Percentiles rank a stretch among this genome's conserved stretches.
phyloP scores from a whole-genome alignment of 2,888 invertebrate species.

The Schrankia costaestrigalis region DNA sequence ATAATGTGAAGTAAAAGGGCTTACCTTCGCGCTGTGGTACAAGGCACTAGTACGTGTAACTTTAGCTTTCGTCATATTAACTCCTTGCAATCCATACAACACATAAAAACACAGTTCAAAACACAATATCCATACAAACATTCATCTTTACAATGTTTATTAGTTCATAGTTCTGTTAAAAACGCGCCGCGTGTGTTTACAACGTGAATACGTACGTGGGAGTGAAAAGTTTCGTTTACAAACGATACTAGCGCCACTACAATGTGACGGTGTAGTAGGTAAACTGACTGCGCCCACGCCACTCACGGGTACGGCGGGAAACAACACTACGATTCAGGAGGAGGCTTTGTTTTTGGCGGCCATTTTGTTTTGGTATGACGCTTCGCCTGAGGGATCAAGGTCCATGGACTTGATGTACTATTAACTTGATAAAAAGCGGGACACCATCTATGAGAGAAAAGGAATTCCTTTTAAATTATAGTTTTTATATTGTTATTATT shows the following conservation, averaged over 20 bases:
- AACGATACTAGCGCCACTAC: slow-evolving; percentile 52
- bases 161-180: slow-evolving; percentile 50
- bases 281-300: slow-evolving; percentile 65
- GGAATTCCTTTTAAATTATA: slow-evolving; percentile 22
- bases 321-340: slow-evolving; percentile 35
- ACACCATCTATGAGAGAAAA: too few relatives aligned
- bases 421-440: too few relatives aligned
- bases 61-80: slow-evolving; percentile 81
- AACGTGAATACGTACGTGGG: slow-evolving; percentile 69
- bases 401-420: slow-evolving; percentile 28
- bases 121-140: slow-evolving; percentile 49
- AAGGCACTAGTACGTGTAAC: slow-evolving; percentile 82
- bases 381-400: slow-evolving; percentile 38
- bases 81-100: slow-evolving; percentile 44
- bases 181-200: slow-evolving; percentile 68
- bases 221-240: slow-evolving; percentile 64
- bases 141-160: slow-evolving; percentile 56
- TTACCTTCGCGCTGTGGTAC: slow-evolving; percentile 88
- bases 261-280: slow-evolving; percentile 49
- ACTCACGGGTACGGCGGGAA: slow-evolving; percentile 47
- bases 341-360: slow-evolving; percentile 49
- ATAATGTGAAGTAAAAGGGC: slow-evolving; percentile 38
- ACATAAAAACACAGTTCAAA: slow-evolving; percentile 60
- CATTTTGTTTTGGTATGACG: slow-evolving; percentile 62
- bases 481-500: slow-evolving; percentile 6